phyloP scores from a whole-genome alignment of 2,797 vertebrate species.

The Sebastes variabilis region DNA sequence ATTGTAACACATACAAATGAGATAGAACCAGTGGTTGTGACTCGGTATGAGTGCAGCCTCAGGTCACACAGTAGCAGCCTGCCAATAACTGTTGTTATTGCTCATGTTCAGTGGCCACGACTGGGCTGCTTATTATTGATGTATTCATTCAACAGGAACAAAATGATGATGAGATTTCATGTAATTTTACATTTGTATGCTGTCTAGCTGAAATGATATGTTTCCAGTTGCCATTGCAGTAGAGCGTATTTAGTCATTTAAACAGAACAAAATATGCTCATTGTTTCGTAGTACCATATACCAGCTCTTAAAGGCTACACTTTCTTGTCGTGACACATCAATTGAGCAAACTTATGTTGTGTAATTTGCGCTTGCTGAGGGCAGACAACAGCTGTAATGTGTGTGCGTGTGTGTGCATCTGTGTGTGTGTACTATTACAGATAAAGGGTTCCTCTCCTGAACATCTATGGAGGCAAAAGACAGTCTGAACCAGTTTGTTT shows the following conservation, averaged over 20 bases:
- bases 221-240: not conserved
- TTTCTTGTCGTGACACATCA: not conserved
- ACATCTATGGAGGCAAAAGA: not conserved
- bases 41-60: not conserved
- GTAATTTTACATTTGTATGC: constrained; percentile 1
- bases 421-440: not conserved
- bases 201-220: not conserved
- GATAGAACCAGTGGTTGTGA: not conserved
- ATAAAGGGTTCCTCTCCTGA: not conserved
- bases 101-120: not conserved
- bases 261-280: not conserved
- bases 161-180: constrained; percentile 1
- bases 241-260: not conserved
- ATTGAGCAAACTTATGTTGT: not conserved
- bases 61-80: not conserved
- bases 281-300: not conserved
- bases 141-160: constrained; percentile 4
- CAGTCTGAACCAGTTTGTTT: not conserved
- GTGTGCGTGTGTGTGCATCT: not conserved
- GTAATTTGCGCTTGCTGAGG: not conserved
- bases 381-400: not conserved
- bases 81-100: not conserved
- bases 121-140: not conserved
- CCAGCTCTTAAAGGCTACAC: not conserved
- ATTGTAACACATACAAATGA: not conserved